These are phyloP conservation scores for Hybognathus amarus DNA, from an alignment of 2,797 vertebrate genomes.

Conservation along the genomic window DNA sequence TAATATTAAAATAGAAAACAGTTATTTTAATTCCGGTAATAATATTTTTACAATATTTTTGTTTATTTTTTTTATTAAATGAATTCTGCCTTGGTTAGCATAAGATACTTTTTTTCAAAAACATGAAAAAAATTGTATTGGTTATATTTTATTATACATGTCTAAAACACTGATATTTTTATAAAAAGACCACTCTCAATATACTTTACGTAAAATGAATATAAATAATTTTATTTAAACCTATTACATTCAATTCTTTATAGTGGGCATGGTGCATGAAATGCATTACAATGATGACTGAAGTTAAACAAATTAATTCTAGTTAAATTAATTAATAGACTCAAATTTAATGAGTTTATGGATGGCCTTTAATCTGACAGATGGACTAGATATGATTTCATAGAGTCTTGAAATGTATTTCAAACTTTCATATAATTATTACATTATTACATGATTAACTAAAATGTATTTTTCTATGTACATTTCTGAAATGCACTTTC, in stretches of 20 bases:
- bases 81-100: not conserved
- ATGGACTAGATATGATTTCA: not conserved
- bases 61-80: not conserved
- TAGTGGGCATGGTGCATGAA: not conserved
- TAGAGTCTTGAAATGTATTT: not conserved
- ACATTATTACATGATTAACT: no score
- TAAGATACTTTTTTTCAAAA: not conserved
- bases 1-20: not conserved
- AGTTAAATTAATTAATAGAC: not conserved
- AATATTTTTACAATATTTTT: not conserved
- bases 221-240: not conserved
- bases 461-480: no score
- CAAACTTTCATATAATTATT: not conserved
- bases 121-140: not conserved
- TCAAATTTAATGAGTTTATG: no score
- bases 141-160: no score
- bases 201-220: not conserved
- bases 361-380: not conserved
- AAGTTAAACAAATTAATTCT: not conserved
- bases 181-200: not conserved
- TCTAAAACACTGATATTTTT: not conserved
- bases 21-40: not conserved
- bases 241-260: no score
- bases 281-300: not conserved
- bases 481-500: no score